Evolutionary conservation across 2,888 invertebrate species (phyloP).

Genomic region (Pogonocherus hispidulus): DNA sequence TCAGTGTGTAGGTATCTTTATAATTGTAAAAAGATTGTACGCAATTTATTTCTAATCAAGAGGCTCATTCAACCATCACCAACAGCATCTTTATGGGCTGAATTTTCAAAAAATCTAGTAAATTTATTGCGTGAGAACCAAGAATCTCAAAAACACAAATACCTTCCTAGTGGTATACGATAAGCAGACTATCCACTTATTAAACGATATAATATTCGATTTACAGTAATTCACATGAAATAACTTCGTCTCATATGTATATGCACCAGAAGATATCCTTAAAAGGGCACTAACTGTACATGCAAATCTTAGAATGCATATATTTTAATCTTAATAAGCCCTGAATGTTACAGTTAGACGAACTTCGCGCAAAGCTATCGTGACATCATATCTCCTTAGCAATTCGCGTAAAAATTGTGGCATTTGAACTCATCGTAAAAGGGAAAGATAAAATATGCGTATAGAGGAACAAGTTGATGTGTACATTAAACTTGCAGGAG

Average conservation of each 20-base stretch:
- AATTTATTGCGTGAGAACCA: constrained; percentile 20
- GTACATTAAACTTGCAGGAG: constrained; percentile 10
- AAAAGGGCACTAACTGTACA: constrained; percentile 23
- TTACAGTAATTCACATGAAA: constrained; percentile 24
- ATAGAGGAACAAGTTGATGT: not conserved
- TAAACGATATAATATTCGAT: constrained; percentile 20
- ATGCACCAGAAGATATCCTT: constrained; percentile 16
- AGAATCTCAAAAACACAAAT: not conserved
- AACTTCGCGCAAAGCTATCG: constrained; percentile 23
- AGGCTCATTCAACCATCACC: not conserved
- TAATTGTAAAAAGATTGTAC: too few species aligned
- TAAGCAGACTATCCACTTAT: constrained; percentile 16
- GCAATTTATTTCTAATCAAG: too few species aligned
- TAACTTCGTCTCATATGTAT: constrained; percentile 16
- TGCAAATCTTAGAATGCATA: constrained; percentile 16
- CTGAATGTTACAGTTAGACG: constrained; percentile 26
- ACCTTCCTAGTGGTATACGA: not conserved
- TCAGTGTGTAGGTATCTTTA: too few species aligned
- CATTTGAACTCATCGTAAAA: constrained; percentile 18
- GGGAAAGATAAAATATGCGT: constrained; percentile 8
- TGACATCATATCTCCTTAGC: constrained; percentile 19
- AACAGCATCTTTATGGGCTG: not conserved
- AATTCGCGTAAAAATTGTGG: constrained; percentile 14
- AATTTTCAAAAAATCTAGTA: not conserved
- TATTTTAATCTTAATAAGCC: constrained; percentile 23